Base-by-base conservation (phyloP, 2,888 invertebrate species). In the Caenorhabditis zanzibari region DNA sequence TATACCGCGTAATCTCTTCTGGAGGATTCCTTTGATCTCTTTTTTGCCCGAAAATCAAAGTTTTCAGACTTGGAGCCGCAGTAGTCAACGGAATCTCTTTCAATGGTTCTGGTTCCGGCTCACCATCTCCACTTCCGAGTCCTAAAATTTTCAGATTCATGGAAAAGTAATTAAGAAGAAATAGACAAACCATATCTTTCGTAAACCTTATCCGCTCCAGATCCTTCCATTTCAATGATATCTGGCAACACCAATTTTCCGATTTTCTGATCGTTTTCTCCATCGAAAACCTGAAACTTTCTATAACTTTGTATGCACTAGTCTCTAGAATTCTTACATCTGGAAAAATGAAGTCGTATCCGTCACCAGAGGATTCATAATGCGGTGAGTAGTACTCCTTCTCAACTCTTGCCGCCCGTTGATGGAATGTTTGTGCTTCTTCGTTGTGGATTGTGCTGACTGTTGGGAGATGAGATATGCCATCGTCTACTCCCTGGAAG, bases 171-270 rank as follows among this genome's bases (percentile, higher is more conserved):
- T n/a, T n/a, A n/a, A n/a, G n/a, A 44, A 44, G 16, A 2, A 6
- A n/a, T 2, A 5, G 1, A 26, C 54, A 26, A 54, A 77, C 86
- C 86, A 41, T 86, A 86, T 81, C 59, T 81, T 22, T 81, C 71
- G 64, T 83, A 87, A 2, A 85, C 81, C n/a, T 72, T 68, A 32
- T 85, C 87, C 3, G 75, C 87, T 10, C 84, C 84, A 19, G 77
- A 77, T 12, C 84, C 88, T 19, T 88, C 86, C 73, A 88, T 44
- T 61, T 85, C 87, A 28, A 88, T 84, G 19, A 88, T 81, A 58
- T 90, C 89, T 14, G 90, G 90, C 54, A 89, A 61, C 7, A 89
- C 82, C 22, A 90, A 68, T 28, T 86, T 85, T 10, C 89, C 90
- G 35, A 89, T 86, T 52, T 75, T 77, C 56, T 87, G 86, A 63